Evolutionary conservation across 2,888 invertebrate genomes (phyloP).

Genomic region (Hirtodrosophila cameraria): DNA sequence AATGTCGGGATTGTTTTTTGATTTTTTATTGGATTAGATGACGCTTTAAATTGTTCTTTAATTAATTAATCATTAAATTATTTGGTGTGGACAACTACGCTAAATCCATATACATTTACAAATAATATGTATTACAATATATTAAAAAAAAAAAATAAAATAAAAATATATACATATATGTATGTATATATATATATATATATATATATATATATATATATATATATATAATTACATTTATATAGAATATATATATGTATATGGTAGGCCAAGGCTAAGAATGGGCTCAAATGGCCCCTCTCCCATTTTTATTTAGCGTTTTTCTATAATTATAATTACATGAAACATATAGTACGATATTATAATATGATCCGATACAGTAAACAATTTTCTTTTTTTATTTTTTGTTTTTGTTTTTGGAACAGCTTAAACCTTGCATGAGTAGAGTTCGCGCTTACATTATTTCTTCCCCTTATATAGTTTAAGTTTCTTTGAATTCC

Average conservation of each 20-base stretch:
- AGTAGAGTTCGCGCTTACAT: not conserved
- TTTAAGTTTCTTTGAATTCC: not conserved
- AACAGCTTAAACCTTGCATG: slow-evolving; percentile 7
- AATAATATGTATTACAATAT: slow-evolving; percentile 65
- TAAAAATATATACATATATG: too few species aligned
- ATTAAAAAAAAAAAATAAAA: slow-evolving; percentile 50
- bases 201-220: slow-evolving; percentile 10
- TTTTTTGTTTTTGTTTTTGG: too few species aligned
- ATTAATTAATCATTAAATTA: slow-evolving; percentile 76
- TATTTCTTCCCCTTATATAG: not conserved
- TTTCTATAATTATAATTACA: slow-evolving; percentile 28
- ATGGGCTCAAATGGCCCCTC: slow-evolving; percentile 6
- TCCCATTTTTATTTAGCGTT: slow-evolving; percentile 17
- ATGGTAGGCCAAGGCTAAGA: slow-evolving; percentile 26
- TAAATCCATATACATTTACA: slow-evolving; percentile 77
- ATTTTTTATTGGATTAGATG: slow-evolving; percentile 46
- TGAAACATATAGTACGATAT: slow-evolving; percentile 39
- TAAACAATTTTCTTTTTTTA: too few species aligned
- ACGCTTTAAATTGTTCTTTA: slow-evolving; percentile 62
- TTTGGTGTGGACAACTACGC: slow-evolving; percentile 77
- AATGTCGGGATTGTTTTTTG: slow-evolving; percentile 12
- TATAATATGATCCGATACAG: slow-evolving; percentile 10
- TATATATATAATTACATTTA: slow-evolving; percentile 2
- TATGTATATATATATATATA: slow-evolving; percentile 23
- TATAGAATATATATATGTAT: slow-evolving; percentile 6